A percentile compares a stretch with the other conserved stretches of the same genome.
Evolutionary conservation across 2,113 vertebrate species (phyloP).

Genomic region (Phaethornis superciliosus): DNA sequence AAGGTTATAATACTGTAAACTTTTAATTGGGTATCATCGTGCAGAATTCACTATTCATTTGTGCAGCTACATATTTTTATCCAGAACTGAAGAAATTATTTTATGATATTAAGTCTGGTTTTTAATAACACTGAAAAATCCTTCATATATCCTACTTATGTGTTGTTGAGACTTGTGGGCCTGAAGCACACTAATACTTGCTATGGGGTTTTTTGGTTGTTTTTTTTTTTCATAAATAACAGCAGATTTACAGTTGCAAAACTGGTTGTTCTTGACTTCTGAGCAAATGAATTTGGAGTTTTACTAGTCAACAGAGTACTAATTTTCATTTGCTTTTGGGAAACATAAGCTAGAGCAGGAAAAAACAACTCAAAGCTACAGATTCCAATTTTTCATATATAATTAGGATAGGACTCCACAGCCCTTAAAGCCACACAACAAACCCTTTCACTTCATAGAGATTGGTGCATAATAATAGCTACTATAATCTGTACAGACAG

Average conservation of each 20-base stretch:
- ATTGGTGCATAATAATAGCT: background rate
- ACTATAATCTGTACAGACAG: background rate
- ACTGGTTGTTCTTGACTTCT: background rate
- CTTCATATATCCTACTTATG: background rate
- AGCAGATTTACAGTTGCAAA: background rate
- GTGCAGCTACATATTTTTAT: background rate
- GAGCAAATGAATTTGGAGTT: background rate
- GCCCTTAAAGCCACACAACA: background rate
- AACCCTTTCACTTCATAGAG: background rate
- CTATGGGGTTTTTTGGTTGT: too few relatives aligned
- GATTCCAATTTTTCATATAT: background rate
- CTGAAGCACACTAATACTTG: background rate
- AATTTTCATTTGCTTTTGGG: background rate
- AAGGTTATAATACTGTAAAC: background rate
- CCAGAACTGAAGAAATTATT: background rate
- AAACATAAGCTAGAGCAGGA: background rate
- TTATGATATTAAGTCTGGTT: background rate
- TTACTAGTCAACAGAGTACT: background rate
- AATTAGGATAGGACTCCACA: background rate
- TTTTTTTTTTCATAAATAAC: background rate
- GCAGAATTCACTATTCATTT: background rate
- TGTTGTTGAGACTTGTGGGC: background rate
- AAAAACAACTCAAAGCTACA: background rate
- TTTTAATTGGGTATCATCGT: background rate
- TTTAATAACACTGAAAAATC: background rate